Conservation (phyloP, 1,140 invertebrate genomes). For the Cotesia chilonis region DNA sequence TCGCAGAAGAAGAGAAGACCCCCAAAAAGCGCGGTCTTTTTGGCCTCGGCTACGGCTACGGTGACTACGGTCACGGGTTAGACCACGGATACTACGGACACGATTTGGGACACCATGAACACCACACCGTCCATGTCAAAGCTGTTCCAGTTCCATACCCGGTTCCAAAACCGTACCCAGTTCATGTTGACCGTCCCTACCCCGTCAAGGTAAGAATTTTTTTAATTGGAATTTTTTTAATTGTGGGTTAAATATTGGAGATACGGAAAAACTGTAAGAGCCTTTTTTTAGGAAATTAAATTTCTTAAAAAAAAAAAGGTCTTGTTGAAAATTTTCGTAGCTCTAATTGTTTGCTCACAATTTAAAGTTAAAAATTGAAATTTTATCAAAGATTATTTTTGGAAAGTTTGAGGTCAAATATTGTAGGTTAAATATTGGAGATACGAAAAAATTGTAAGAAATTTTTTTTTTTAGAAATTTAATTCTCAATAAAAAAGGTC, state of each 20-base stretch:
- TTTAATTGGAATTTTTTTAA: conserved; percentile 22
- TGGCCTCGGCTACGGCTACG: conserved; percentile 37
- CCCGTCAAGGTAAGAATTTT: conserved; percentile 56
- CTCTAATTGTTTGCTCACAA: too few relatives aligned
- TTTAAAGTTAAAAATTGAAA: too few relatives aligned
- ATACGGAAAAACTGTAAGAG: too few relatives aligned
- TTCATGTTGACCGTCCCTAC: conserved; percentile 58
- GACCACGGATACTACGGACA: conserved; percentile 29
- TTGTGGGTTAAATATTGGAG: conserved; percentile 26
- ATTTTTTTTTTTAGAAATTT: too few relatives aligned
- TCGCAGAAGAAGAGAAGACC: conserved; percentile 53
- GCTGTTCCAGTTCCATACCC: conserved; percentile 52
- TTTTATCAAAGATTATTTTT: too few relatives aligned
- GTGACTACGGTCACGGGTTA: conserved; percentile 39
- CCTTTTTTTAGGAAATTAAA: too few relatives aligned
- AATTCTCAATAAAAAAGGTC: too few relatives aligned
- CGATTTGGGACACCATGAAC: conserved; percentile 7
- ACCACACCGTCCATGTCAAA: conserved; percentile 39
- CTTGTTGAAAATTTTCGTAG: too few relatives aligned
- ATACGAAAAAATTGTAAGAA: too few relatives aligned
- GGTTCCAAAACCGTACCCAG: conserved; percentile 55
- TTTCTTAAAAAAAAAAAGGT: too few relatives aligned
- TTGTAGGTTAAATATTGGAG: too few relatives aligned
- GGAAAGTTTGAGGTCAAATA: too few relatives aligned
- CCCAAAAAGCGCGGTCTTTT: conserved; percentile 59